Evolutionary conservation across 2,797 vertebrate genomes (phyloP).

Genomic region (Allenopithecus nigroviridis): DNA sequence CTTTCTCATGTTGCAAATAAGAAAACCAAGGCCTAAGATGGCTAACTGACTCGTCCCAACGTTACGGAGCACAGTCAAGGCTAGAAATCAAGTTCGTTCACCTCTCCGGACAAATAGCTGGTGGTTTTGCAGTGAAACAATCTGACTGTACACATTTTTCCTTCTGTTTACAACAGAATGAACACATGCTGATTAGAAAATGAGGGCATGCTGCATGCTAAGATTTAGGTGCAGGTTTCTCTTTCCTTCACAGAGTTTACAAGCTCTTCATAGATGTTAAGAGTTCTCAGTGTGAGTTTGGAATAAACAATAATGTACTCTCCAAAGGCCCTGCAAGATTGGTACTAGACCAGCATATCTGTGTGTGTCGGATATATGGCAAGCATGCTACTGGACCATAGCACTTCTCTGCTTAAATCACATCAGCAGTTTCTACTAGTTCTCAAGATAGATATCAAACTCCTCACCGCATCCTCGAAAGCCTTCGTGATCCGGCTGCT

Average conservation of each 20-base stretch:
- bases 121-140: not conserved
- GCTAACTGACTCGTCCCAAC: not conserved
- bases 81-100: not conserved
- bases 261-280: not conserved
- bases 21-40: not conserved
- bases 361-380: not conserved
- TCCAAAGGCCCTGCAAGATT: not conserved
- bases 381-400: not conserved
- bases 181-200: not conserved
- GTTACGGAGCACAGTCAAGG: not conserved
- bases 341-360: not conserved
- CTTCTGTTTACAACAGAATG: not conserved
- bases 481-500: rapidly evolving
- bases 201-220: not conserved
- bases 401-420: not conserved
- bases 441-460: not conserved
- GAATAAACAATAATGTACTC: not conserved
- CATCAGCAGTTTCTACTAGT: not conserved
- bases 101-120: not conserved
- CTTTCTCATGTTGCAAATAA: not conserved
- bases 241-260: not conserved
- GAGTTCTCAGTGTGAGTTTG: not conserved
- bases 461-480: not conserved
- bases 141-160: not conserved
- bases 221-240: not conserved